These are phyloP conservation scores for Phyllotreta cruciferae DNA, from an alignment of 2,888 invertebrate genomes.

Conservation along the genomic window DNA sequence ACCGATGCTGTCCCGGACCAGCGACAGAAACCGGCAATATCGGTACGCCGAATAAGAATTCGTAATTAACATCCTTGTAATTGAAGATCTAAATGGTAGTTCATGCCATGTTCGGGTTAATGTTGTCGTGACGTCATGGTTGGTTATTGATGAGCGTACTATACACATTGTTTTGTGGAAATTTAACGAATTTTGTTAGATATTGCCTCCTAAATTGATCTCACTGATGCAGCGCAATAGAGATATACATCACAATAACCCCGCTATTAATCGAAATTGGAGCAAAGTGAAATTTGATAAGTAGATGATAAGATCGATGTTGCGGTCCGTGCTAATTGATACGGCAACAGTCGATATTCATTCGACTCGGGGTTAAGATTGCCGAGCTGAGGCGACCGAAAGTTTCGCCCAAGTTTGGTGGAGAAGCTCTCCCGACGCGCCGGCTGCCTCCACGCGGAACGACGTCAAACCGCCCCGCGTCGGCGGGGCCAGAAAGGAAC, in stretches of 20 bases:
- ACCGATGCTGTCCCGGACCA: constrained; percentile 35
- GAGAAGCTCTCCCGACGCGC: too few species aligned
- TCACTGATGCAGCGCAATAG: too few species aligned
- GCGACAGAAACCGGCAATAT: too few species aligned
- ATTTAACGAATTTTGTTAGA: too few species aligned
- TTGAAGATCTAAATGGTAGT: background rate
- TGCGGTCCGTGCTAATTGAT: constrained; percentile 29
- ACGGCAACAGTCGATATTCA: constrained; percentile 15
- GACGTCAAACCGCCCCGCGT: constrained; percentile 6
- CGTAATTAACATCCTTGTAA: background rate
- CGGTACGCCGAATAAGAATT: too few species aligned
- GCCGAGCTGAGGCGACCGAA: constrained; percentile 1
- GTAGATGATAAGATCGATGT: constrained; percentile 36
- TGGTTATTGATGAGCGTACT: too few species aligned
- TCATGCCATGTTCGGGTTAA: background rate
- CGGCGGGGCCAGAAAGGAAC: background rate
- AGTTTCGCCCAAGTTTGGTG: constrained; percentile 19
- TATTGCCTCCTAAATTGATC: too few species aligned
- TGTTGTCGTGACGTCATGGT: too few species aligned
- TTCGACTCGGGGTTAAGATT: background rate
- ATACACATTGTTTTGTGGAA: too few species aligned
- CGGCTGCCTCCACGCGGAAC: too few species aligned
- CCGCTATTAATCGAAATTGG: constrained; percentile 14
- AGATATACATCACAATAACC: background rate
- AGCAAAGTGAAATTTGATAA: constrained; percentile 33